A percentile compares a stretch with the other conserved stretches of the same genome.
phyloP scores from a whole-genome alignment of 2,888 invertebrate genomes.

The Megalurothrips usitatus region DNA sequence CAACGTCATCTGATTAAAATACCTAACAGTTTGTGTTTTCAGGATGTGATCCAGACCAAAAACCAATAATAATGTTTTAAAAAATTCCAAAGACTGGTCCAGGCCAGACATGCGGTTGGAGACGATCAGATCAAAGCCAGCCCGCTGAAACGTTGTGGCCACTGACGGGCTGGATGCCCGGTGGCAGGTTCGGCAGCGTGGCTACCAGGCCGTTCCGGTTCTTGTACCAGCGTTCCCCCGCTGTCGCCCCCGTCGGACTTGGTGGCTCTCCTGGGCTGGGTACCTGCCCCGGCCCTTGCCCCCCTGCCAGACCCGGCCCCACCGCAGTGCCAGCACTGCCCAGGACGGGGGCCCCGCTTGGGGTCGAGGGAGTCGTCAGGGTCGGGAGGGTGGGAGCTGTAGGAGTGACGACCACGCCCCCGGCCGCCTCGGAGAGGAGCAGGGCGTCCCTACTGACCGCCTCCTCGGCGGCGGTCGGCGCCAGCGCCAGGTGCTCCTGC shows the following conservation, averaged over 20 bases:
- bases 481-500: conserved; percentile 48
- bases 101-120: too few relatives aligned
- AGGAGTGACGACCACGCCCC: conserved; percentile 37
- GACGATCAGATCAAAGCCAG: conserved; percentile 52
- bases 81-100: too few relatives aligned
- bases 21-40: too few relatives aligned
- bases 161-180: conserved; percentile 69
- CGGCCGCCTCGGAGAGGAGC: conserved; percentile 33
- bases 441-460: conserved; percentile 45
- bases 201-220: conserved; percentile 55
- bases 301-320: conserved; percentile 38
- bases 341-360: conserved; percentile 53
- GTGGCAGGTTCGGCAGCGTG: conserved; percentile 61
- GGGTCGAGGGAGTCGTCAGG: conserved; percentile 37
- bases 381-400: conserved; percentile 30
- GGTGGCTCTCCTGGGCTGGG: conserved; percentile 29
- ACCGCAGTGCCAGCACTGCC: conserved; percentile 47
- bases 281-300: conserved; percentile 38
- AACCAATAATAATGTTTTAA: too few relatives aligned
- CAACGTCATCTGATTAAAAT: too few relatives aligned
- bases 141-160: conserved; percentile 67
- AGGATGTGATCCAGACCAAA: too few relatives aligned
- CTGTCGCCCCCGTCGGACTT: conserved; percentile 11
- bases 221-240: conserved; percentile 41
- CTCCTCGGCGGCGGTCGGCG: conserved; percentile 56